A percentile compares a stretch with the other conserved stretches of the same genome.
Conservation (phyloP, 2,888 invertebrate genomes). For the Coecobrya sp. region DNA sequence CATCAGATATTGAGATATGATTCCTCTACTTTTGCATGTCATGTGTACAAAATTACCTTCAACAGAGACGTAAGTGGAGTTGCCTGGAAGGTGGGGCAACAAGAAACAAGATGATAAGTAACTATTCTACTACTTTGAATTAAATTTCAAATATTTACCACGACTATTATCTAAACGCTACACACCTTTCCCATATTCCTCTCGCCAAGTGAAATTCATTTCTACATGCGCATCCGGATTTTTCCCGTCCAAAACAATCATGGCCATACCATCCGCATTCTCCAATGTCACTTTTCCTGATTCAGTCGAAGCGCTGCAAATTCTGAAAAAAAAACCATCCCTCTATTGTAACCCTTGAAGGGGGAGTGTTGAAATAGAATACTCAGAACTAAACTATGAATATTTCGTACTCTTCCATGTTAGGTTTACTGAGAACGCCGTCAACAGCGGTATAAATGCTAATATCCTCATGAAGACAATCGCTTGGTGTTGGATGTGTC, state of each 20-base stretch:
- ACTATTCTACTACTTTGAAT: too few species aligned
- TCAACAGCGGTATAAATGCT: constrained; percentile 31
- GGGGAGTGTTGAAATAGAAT: too few species aligned
- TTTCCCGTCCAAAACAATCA: constrained; percentile 42
- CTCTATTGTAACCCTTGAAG: too few species aligned
- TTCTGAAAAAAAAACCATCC: too few species aligned
- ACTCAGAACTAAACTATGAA: too few species aligned
- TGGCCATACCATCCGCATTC: constrained; percentile 52
- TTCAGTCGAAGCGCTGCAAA: not conserved
- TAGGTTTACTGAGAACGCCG: constrained; percentile 43
- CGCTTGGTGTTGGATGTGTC: constrained; percentile 18
- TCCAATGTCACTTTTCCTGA: constrained; percentile 4
- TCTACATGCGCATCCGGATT: not conserved
- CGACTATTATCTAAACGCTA: not conserved
- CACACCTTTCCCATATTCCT: constrained; percentile 41
- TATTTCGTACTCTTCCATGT: constrained; percentile 23
- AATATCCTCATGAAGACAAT: constrained; percentile 51
- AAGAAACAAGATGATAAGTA: not conserved
- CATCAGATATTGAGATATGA: too few species aligned
- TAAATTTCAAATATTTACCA: not conserved
- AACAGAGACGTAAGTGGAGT: constrained; percentile 32
- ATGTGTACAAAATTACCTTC: constrained; percentile 40
- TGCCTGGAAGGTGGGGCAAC: not conserved
- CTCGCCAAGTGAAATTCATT: constrained; percentile 56
- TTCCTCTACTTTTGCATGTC: too few species aligned